Evolutionary conservation across 2,888 invertebrate genomes (phyloP).

Genomic region (Ochropleura plecta): DNA sequence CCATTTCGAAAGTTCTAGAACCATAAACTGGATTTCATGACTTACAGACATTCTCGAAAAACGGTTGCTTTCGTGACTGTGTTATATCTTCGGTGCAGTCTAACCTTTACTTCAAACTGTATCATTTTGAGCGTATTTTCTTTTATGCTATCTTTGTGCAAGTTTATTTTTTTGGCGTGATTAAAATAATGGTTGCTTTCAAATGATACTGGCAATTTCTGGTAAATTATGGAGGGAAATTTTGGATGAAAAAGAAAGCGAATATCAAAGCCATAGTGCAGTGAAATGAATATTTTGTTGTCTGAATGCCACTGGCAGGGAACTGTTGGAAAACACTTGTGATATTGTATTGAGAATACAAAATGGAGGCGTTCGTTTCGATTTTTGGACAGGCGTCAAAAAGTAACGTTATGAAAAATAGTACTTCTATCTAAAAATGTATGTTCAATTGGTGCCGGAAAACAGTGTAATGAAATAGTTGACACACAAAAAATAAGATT

Average conservation of each 20-base stretch:
- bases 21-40: constrained; percentile 52
- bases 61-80: constrained; percentile 52
- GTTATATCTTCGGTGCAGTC: constrained; percentile 41
- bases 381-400: background rate
- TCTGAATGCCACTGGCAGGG: background rate
- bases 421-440: background rate
- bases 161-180: constrained; percentile 1
- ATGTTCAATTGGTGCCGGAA: background rate
- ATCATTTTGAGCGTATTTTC: constrained; percentile 52
- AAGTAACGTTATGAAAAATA: background rate
- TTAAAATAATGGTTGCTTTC: constrained; percentile 25
- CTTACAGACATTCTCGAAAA: constrained; percentile 46
- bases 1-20: constrained; percentile 48
- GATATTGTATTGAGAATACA: background rate
- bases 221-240: background rate
- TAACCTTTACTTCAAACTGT: constrained; percentile 46
- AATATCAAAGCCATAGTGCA: background rate
- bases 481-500: background rate
- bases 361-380: background rate
- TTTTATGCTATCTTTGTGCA: constrained; percentile 49
- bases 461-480: background rate
- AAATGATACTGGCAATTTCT: background rate
- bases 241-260: background rate
- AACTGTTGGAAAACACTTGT: background rate
- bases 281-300: background rate